phyloP scores from a whole-genome alignment of 2,113 vertebrate species.

The Passer domesticus region DNA sequence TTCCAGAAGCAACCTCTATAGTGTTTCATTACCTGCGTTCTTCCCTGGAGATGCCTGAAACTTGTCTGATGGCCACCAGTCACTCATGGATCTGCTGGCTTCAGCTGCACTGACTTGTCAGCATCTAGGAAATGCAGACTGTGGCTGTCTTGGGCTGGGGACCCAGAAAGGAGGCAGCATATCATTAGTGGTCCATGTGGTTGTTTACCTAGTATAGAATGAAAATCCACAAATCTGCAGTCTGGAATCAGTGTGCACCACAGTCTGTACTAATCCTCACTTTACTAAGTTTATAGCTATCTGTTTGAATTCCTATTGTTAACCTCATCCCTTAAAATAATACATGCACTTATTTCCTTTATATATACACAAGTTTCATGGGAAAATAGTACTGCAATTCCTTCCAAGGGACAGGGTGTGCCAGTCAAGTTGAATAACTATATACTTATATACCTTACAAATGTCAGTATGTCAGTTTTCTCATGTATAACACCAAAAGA shows the following conservation, averaged over 20 bases:
- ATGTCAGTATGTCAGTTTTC: neutral
- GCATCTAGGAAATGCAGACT: neutral
- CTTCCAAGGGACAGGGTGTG: neutral
- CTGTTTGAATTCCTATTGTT: conserved; percentile 1
- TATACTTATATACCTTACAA: neutral
- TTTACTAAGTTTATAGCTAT: neutral
- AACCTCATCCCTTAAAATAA: neutral
- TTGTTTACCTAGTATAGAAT: conserved; percentile 26
- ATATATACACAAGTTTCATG: neutral
- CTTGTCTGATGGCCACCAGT: neutral
- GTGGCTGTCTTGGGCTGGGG: neutral
- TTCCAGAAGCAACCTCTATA: neutral
- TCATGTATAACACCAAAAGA: neutral
- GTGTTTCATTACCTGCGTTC: neutral
- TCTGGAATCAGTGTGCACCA: neutral
- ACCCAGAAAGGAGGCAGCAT: neutral
- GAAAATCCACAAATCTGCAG: neutral
- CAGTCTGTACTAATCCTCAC: neutral
- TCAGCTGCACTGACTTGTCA: neutral
- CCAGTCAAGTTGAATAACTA: neutral
- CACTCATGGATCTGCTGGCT: neutral
- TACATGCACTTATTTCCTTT: neutral
- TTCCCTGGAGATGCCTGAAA: neutral
- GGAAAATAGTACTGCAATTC: neutral
- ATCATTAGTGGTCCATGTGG: neutral